Conservation (phyloP, 2,113 vertebrate genomes). For the Gymnarchus niloticus region DNA sequence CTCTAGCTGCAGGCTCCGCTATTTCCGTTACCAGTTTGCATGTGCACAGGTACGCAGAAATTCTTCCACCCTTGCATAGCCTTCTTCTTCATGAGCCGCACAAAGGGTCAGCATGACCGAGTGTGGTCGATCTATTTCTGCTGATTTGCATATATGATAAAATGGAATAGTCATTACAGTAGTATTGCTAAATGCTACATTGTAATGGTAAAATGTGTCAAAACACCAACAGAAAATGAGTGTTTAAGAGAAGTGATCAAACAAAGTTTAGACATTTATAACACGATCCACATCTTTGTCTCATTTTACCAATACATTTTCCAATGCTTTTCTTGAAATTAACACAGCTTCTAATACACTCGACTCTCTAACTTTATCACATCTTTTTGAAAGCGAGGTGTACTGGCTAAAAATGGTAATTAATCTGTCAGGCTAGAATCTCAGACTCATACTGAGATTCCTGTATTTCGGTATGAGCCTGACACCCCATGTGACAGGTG, state of each 20-base stretch:
- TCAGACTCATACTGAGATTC: not conserved
- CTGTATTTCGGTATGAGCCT: not conserved
- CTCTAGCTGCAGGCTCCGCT: too few species aligned
- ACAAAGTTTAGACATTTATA: not conserved
- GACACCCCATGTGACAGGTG: not conserved
- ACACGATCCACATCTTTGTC: too few species aligned
- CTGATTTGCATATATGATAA: not conserved
- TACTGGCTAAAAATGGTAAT: not conserved
- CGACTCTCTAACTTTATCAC: not conserved
- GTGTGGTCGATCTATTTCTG: not conserved
- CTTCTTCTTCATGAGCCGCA: too few species aligned
- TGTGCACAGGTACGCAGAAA: too few species aligned
- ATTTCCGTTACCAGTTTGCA: too few species aligned
- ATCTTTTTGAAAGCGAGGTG: not conserved
- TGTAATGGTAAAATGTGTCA: not conserved
- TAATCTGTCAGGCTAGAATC: constrained; percentile 10
- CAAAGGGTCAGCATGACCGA: not conserved
- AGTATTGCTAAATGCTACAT: too few species aligned
- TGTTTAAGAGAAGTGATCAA: not conserved
- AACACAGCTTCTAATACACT: not conserved
- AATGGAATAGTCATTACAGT: too few species aligned
- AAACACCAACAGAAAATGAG: too few species aligned
- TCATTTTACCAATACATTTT: not conserved
- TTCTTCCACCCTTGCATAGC: too few species aligned
- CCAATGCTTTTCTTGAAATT: not conserved